Percentiles rank a stretch among this genome's conserved stretches.
These are phyloP conservation scores for Bombylius major DNA, from an alignment of 2,888 invertebrate species.

Conservation along the genomic window DNA sequence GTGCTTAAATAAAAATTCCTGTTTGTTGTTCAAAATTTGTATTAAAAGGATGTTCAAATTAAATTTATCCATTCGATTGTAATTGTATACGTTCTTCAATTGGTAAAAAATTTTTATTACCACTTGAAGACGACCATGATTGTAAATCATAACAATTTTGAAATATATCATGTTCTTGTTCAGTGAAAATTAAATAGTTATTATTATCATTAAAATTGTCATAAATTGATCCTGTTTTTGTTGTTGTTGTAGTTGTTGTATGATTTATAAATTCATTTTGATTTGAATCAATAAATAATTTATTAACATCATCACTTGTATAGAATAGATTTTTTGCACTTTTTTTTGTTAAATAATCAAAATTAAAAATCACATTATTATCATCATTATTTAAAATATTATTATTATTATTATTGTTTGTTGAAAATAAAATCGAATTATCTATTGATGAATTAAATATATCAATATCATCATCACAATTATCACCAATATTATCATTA, in stretches of 20 bases:
- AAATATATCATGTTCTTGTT: constrained; percentile 26
- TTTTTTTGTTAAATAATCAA: constrained; percentile 24
- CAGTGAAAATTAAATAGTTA: constrained; percentile 22
- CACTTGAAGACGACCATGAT: background rate
- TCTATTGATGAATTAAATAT: constrained; percentile 24
- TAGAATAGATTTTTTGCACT: background rate
- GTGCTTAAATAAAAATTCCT: no score
- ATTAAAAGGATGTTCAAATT: no score
- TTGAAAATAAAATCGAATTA: background rate
- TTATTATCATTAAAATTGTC: constrained; percentile 6
- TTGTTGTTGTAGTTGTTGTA: constrained; percentile 1
- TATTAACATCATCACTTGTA: background rate
- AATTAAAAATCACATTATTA: constrained; percentile 29
- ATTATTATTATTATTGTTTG: constrained; percentile 9
- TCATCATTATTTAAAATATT: constrained; percentile 22
- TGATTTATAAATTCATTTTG: background rate
- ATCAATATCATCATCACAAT: constrained; percentile 24
- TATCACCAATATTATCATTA: constrained; percentile 6
- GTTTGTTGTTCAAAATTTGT: no score
- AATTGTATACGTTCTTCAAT: constrained; percentile 8
- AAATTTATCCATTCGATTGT: constrained; percentile 6
- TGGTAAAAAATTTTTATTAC: constrained; percentile 18
- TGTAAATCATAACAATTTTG: constrained; percentile 38
- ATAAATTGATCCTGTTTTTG: background rate
- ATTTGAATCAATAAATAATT: background rate